phyloP scores from a whole-genome alignment of 1,140 invertebrate species.

The Periplaneta americana region DNA sequence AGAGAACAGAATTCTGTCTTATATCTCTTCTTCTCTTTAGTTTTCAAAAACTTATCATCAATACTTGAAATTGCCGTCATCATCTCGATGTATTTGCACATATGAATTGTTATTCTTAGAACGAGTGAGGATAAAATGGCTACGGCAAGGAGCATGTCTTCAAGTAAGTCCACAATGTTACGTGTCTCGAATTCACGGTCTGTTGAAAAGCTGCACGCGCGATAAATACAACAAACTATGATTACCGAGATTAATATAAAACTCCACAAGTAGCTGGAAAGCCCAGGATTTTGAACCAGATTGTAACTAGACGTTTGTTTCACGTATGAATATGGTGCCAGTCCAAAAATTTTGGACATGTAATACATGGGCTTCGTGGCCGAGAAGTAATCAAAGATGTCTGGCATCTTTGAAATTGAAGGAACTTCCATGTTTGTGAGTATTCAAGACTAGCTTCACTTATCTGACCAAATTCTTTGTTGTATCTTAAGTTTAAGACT shows the following conservation, averaged over 20 bases:
- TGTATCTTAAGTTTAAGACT: too few species aligned
- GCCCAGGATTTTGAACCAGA: neutral
- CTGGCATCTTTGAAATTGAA: too few species aligned
- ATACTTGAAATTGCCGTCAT: neutral
- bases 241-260: neutral
- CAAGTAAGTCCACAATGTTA: neutral
- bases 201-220: too few species aligned
- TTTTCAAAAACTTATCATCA: neutral
- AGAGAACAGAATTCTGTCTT: neutral
- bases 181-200: neutral
- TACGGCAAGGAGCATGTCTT: neutral
- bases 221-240: neutral
- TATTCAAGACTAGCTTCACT: too few species aligned
- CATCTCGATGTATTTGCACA: too few species aligned
- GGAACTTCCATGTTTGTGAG: too few species aligned
- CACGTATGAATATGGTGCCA: neutral
- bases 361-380: neutral
- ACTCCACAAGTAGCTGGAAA: neutral
- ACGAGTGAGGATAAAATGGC: neutral
- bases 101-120: neutral
- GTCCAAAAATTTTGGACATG: neutral
- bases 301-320: neutral
- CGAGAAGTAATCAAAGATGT: neutral
- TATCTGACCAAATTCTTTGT: too few species aligned
- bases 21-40: neutral